A percentile compares a stretch with the other conserved stretches of the same genome.
Evolutionary conservation across 2,113 vertebrate genomes (phyloP).

Genomic region (Callorhinus ursinus): DNA sequence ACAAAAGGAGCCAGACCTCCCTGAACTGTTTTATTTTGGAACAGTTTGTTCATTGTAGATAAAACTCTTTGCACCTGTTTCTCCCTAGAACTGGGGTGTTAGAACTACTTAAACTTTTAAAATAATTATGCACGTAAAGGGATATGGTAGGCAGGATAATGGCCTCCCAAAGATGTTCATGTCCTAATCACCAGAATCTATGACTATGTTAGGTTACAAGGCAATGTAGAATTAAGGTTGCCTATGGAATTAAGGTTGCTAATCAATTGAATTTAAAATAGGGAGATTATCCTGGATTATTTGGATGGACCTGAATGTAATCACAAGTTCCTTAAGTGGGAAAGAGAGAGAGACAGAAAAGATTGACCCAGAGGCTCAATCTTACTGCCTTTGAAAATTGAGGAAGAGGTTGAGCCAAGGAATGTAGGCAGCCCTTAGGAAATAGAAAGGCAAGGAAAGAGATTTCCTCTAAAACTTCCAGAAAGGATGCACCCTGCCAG

Average conservation of each 20-base stretch:
- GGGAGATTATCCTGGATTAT: background rate
- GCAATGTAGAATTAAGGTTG: background rate
- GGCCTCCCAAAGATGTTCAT: background rate
- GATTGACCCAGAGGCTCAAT: background rate
- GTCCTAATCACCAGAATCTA: background rate
- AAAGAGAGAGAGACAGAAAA: background rate
- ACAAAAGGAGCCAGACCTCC: background rate
- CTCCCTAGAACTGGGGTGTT: background rate
- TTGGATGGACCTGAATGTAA: background rate
- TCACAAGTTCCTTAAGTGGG: background rate
- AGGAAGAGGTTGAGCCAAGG: no score
- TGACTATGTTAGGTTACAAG: background rate
- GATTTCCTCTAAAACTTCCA: background rate
- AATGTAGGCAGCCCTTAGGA: rapidly evolving
- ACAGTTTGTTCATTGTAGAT: background rate
- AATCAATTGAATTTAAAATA: background rate
- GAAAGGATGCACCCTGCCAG: background rate
- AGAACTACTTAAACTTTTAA: background rate
- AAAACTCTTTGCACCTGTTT: background rate
- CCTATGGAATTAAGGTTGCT: background rate
- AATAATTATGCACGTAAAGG: background rate
- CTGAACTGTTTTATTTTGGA: background rate
- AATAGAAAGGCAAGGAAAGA: background rate
- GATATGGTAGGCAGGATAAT: background rate
- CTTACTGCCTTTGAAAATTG: background rate